These are phyloP conservation scores for Desmodus rotundus DNA, from an alignment of 2,113 vertebrate species.

Conservation along the genomic window DNA sequence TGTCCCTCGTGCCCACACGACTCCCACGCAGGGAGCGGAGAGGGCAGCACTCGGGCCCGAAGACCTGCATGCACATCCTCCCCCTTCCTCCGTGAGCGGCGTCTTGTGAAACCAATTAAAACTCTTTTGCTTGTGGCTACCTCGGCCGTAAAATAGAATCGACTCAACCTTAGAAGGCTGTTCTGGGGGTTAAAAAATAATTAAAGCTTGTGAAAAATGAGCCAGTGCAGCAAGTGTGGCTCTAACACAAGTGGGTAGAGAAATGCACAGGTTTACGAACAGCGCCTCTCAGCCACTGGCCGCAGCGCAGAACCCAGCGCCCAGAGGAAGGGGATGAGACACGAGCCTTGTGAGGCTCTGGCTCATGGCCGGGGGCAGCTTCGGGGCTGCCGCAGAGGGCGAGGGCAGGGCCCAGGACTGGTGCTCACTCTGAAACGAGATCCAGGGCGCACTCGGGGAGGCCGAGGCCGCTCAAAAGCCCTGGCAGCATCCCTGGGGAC, in stretches of 20 bases:
- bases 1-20: neutral
- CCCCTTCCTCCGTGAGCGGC: no score
- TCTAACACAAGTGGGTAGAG: neutral
- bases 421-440: neutral
- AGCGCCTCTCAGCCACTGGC: neutral
- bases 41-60: neutral
- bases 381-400: no score
- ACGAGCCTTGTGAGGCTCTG: no score
- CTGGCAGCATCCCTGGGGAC: fast-evolving
- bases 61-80: neutral
- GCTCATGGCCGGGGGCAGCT: neutral
- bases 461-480: fast-evolving
- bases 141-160: neutral
- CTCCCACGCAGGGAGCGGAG: neutral
- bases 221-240: neutral
- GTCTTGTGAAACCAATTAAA: neutral
- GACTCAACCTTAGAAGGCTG: neutral
- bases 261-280: neutral
- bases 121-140: neutral
- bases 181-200: neutral
- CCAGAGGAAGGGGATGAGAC: no score
- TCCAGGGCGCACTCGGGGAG: no score
- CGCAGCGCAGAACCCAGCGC: no score
- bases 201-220: neutral
- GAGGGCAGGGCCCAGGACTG: neutral